A percentile compares a stretch with the other conserved stretches of the same genome.
Conservation (phyloP, 2,888 invertebrate species). For the Lasioglossum lativentre region DNA sequence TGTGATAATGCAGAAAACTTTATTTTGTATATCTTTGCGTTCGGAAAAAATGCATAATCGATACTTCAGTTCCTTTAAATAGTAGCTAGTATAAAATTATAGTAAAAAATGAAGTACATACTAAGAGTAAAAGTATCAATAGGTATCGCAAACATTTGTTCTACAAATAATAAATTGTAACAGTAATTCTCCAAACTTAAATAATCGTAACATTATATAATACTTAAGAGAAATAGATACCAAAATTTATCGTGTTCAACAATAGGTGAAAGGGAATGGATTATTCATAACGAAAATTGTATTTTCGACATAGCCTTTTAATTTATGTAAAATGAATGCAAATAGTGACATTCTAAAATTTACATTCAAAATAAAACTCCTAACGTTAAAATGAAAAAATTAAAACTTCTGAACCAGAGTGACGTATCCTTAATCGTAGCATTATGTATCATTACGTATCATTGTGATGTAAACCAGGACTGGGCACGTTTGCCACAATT, state of each 20-base stretch:
- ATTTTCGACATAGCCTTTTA: too few relatives aligned
- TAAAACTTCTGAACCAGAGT: too few relatives aligned
- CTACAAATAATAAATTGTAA: background rate
- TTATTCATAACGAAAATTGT: background rate
- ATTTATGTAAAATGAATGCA: too few relatives aligned
- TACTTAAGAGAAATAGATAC: background rate
- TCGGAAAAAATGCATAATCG: background rate
- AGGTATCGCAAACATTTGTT: background rate
- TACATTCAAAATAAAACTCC: too few relatives aligned
- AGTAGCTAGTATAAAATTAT: background rate
- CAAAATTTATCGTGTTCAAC: background rate
- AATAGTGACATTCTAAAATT: too few relatives aligned
- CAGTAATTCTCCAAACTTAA: rapidly evolving
- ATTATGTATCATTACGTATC: too few relatives aligned
- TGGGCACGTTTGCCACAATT: too few relatives aligned
- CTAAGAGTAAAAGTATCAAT: too few relatives aligned
- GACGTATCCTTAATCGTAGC: too few relatives aligned
- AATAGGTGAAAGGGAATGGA: background rate
- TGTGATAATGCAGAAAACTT: background rate
- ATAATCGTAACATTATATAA: background rate
- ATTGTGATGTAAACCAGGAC: too few relatives aligned
- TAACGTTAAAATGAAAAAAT: too few relatives aligned
- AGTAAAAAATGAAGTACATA: background rate
- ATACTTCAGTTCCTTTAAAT: background rate
- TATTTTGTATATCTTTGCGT: background rate